Evolutionary conservation across 64 coral and sea anemone species (phyloP), one percentile per base, ranked within the genome.

Genomic region (Trachythela sp.): DNA sequence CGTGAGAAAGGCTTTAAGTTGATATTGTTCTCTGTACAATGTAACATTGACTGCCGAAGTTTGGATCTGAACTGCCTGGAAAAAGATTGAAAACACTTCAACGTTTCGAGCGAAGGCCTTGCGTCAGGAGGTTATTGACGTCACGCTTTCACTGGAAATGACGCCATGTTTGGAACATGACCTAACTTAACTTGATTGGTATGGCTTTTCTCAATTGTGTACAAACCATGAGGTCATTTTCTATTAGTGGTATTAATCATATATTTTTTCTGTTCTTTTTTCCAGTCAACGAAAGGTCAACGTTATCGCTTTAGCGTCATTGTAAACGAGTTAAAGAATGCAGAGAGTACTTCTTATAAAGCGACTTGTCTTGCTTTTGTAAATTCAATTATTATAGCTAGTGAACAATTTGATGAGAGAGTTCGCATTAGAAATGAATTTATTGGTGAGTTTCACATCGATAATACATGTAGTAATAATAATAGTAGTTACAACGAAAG

Each of bases 261-360:
- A 3, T 6, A 24, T 26, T n/a, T 0, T 64, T 26, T 10, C 34
- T 38, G 20, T 29, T 80, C 14, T 26, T 85, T 17, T 26, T 80
- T 51, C 18, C 85, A 99, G 96, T 68, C 91, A 8, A 93, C 96
- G 15, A 99, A 99, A 83, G 96, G 96, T 39, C 96, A 99, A 54
- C 88, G 96, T 48, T 99, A 99, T 85, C 88, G 96, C 40, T 99
- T 99, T 68, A 99, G 96, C 56, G 40, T 99, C 83, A 95, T 99
- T 36, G 87, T 99, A 38, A 99, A 99, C 89, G 96, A 99, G 67
- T 91, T 99, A 3, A 99, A 95, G 60, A 93, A 95, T 85, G 96
- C 96, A 0, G 93, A 99, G 85, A 94, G 92, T 43, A 84, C 91
- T 0, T 93, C 93, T 0, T 99, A 99, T 70, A 99, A 92, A 91